Conservation (phyloP, 2,113 vertebrate species). For the Capreolus pygargus region DNA sequence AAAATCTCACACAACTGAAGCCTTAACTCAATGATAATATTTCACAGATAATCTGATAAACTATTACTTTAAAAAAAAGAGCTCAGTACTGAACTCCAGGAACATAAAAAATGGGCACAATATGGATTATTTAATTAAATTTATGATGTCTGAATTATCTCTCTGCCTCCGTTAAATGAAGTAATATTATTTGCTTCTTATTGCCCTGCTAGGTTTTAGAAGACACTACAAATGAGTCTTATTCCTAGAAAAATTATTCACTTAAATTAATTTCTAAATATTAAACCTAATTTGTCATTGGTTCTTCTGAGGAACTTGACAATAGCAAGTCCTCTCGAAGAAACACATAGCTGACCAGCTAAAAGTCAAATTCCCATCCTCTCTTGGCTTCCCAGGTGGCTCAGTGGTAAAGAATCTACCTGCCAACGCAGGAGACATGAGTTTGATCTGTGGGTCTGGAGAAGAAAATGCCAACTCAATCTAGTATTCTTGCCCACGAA, state of each 20-base stretch:
- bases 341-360: neutral
- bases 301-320: neutral
- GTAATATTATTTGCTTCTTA: neutral
- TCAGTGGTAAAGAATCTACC: neutral
- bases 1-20: neutral
- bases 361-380: neutral
- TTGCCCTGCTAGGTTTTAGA: neutral
- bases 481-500: neutral
- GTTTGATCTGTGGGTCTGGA: neutral
- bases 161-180: neutral
- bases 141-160: neutral
- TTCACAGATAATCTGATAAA: neutral
- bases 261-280: conserved; percentile 4
- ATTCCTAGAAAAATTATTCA: neutral
- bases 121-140: neutral
- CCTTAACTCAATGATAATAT: neutral
- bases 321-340: neutral
- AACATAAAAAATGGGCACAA: neutral
- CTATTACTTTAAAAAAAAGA: neutral
- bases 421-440: neutral
- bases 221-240: neutral
- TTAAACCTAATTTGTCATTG: neutral
- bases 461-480: neutral
- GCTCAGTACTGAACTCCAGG: neutral
- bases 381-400: neutral